Evolutionary conservation across 1,140 invertebrate genomes (phyloP).

Genomic region (Drosophila nigromelanica): DNA sequence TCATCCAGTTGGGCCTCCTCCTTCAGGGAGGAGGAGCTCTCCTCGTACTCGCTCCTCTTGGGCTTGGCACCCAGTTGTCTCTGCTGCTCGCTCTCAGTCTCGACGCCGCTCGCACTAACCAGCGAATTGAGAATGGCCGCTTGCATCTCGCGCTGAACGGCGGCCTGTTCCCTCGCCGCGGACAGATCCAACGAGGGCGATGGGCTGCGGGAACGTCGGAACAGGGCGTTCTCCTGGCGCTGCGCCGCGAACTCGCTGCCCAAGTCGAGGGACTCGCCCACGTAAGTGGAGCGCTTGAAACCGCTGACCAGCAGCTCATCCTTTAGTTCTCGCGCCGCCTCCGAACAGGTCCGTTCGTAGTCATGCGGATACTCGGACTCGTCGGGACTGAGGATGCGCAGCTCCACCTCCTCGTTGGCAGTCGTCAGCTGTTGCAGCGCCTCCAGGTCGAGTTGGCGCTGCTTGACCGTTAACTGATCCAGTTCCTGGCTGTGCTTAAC

Average conservation of each 20-base stretch:
- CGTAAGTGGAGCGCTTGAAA: slow-evolving; percentile 80
- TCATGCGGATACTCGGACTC: slow-evolving; percentile 35
- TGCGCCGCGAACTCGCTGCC: slow-evolving; percentile 54
- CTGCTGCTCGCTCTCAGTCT: slow-evolving; percentile 30
- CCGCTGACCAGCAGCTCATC: slow-evolving; percentile 57
- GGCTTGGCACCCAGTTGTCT: slow-evolving; percentile 65
- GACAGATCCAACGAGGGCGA: slow-evolving; percentile 41
- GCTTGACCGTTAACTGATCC: slow-evolving; percentile 41
- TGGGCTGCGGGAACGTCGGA: slow-evolving; percentile 58
- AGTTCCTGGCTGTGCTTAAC: slow-evolving; percentile 40
- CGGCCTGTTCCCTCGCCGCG: slow-evolving; percentile 37
- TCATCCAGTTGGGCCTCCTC: slow-evolving; percentile 53
- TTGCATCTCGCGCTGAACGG: slow-evolving; percentile 61
- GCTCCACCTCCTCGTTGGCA: slow-evolving; percentile 69
- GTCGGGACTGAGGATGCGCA: slow-evolving; percentile 56
- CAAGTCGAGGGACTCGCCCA: slow-evolving; percentile 72
- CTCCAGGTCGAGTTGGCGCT: slow-evolving; percentile 51
- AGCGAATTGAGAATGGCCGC: slow-evolving; percentile 64
- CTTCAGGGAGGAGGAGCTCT: slow-evolving; percentile 34
- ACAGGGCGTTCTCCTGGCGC: slow-evolving; percentile 41
- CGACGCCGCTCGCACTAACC: slow-evolving; percentile 5
- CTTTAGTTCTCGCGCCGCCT: slow-evolving; percentile 65
- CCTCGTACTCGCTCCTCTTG: slow-evolving; percentile 51
- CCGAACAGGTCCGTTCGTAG: slow-evolving; percentile 66
- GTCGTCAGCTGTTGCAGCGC: slow-evolving; percentile 50